These are phyloP conservation scores for Drosophila meridiana DNA, from an alignment of 2,888 invertebrate genomes.

Conservation along the genomic window DNA sequence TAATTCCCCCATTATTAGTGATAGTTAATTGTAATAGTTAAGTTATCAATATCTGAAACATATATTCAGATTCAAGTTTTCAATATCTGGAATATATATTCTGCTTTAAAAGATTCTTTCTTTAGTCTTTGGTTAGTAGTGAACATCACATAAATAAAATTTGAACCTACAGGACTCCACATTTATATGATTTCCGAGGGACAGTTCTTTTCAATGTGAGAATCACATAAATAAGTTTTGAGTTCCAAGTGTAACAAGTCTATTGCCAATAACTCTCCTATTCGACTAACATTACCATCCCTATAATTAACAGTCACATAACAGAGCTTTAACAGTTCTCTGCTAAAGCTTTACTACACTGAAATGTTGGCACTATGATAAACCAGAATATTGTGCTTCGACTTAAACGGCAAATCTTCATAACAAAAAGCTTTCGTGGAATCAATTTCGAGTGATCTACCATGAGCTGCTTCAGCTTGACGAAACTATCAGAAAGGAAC, in stretches of 20 bases:
- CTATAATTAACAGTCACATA: too few relatives aligned
- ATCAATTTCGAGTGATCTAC: neutral
- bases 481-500: neutral
- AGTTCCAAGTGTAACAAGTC: neutral
- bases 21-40: neutral
- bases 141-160: too few relatives aligned
- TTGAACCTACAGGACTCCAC: too few relatives aligned
- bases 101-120: too few relatives aligned
- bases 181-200: too few relatives aligned
- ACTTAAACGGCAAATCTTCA: neutral
- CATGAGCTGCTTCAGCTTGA: neutral
- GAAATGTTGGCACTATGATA: neutral
- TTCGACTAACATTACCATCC: too few relatives aligned
- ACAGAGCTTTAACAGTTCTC: too few relatives aligned
- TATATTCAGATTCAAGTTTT: neutral
- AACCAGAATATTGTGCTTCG: neutral
- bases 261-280: too few relatives aligned
- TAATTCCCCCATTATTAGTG: neutral
- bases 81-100: too few relatives aligned
- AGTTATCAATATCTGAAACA: too few relatives aligned
- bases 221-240: neutral
- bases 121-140: too few relatives aligned
- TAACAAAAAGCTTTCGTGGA: neutral
- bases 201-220: neutral
- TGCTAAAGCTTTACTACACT: too few relatives aligned